Evolutionary conservation across 2,888 invertebrate species (phyloP).

Genomic region (Nymphalis urticae): DNA sequence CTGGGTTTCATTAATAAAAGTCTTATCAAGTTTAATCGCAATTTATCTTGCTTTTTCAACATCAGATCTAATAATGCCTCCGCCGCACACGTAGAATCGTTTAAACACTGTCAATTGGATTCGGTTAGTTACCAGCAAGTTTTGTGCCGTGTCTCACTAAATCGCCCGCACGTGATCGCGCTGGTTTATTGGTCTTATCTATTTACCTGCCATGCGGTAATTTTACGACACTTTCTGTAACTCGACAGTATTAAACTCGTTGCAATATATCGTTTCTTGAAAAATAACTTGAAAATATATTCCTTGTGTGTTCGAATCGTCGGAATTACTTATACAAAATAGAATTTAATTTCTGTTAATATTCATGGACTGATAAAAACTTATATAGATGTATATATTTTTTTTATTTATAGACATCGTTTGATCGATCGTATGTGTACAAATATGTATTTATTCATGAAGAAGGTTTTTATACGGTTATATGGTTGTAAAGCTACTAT

Average conservation of each 20-base stretch:
- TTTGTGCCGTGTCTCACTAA: constrained; percentile 56
- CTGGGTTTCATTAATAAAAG: not conserved
- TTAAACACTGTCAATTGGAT: constrained; percentile 59
- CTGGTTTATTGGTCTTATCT: constrained; percentile 54
- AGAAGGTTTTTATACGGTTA: too few relatives aligned
- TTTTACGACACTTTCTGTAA: constrained; percentile 18
- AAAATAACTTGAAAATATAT: not conserved
- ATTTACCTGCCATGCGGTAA: constrained; percentile 38
- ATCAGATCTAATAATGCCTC: constrained; percentile 12
- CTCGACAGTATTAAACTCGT: constrained; percentile 11
- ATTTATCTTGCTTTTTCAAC: not conserved
- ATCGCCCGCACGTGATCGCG: constrained; percentile 60
- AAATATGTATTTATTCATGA: too few relatives aligned
- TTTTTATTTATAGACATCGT: too few relatives aligned
- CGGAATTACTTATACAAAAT: not conserved
- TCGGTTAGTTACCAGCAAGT: constrained; percentile 62
- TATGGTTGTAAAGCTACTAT: too few relatives aligned
- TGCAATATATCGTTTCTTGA: not conserved
- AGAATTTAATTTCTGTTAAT: not conserved
- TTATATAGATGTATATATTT: too few relatives aligned
- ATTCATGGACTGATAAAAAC: too few relatives aligned
- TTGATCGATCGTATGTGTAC: too few relatives aligned
- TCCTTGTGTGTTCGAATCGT: not conserved
- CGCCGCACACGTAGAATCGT: constrained; percentile 51
- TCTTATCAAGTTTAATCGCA: not conserved